These are phyloP conservation scores for Plebejus anna DNA, from an alignment of 2,888 invertebrate species.

Conservation along the genomic window DNA sequence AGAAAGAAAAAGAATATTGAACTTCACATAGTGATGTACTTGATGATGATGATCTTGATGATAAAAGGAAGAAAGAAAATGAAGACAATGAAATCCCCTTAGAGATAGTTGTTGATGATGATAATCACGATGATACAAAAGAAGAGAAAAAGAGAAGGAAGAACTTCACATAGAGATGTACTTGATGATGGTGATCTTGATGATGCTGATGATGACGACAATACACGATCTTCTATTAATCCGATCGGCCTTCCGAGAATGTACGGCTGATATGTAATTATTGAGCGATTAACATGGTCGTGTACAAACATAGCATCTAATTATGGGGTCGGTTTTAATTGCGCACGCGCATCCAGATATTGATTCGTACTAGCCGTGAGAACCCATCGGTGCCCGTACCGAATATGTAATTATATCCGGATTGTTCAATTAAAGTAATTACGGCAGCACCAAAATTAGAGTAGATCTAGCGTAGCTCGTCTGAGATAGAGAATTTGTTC, in stretches of 20 bases:
- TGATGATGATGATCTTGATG: too few relatives aligned
- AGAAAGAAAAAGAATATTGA: too few relatives aligned
- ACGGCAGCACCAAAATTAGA: background rate
- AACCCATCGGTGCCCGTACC: constrained; percentile 15
- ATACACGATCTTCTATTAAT: constrained; percentile 61
- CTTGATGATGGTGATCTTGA: background rate
- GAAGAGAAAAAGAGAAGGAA: too few relatives aligned
- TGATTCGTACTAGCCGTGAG: constrained; percentile 44
- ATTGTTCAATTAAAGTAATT: constrained; percentile 13
- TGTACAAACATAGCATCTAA: constrained; percentile 80
- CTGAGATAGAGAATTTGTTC: background rate
- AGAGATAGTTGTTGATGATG: too few relatives aligned
- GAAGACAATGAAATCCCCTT: too few relatives aligned
- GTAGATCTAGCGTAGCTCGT: background rate
- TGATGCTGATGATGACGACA: background rate
- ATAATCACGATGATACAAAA: too few relatives aligned
- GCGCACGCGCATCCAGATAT: constrained; percentile 76
- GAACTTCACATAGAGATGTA: too few relatives aligned
- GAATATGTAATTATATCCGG: constrained; percentile 20
- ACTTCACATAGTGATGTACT: too few relatives aligned
- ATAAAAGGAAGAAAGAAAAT: too few relatives aligned
- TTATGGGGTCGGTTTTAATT: constrained; percentile 79
- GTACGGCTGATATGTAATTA: constrained; percentile 76
- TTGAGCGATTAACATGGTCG: constrained; percentile 77
- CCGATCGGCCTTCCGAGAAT: constrained; percentile 77